A percentile compares a stretch with the other conserved stretches of the same genome.
phyloP scores from a whole-genome alignment of 2,113 vertebrate genomes.

The Fulica atra region DNA sequence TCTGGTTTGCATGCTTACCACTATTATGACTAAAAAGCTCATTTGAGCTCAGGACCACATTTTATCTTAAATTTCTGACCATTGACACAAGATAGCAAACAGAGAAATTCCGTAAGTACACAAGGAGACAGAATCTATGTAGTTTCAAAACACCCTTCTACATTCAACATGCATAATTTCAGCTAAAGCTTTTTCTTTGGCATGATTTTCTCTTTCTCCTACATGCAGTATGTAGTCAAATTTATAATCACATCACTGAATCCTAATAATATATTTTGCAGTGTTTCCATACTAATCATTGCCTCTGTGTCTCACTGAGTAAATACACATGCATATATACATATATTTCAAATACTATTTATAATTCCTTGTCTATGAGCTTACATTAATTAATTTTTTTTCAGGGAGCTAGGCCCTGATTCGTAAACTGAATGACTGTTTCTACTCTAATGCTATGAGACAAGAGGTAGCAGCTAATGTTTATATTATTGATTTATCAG shows the following conservation, averaged over 20 bases:
- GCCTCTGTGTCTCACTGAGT: not conserved
- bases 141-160: not conserved
- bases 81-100: not conserved
- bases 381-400: slow-evolving; percentile 26
- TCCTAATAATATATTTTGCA: not conserved
- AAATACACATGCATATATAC: not conserved
- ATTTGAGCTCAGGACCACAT: not conserved
- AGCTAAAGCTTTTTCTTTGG: not conserved
- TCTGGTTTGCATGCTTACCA: not conserved
- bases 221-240: not conserved
- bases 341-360: not conserved
- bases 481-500: slow-evolving; percentile 59
- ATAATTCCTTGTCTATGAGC: not conserved
- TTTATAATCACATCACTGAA: not conserved
- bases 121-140: not conserved
- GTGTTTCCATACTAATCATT: not conserved
- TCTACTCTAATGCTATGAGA: not conserved
- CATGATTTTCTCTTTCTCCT: not conserved
- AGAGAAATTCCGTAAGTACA: not conserved
- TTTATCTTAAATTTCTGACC: not conserved
- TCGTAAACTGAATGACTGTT: not conserved
- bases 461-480: slow-evolving; percentile 34
- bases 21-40: not conserved
- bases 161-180: not conserved
- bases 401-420: not conserved